Base-by-base conservation (phyloP, 2,113 vertebrate genomes). In the Caracal caracal region DNA sequence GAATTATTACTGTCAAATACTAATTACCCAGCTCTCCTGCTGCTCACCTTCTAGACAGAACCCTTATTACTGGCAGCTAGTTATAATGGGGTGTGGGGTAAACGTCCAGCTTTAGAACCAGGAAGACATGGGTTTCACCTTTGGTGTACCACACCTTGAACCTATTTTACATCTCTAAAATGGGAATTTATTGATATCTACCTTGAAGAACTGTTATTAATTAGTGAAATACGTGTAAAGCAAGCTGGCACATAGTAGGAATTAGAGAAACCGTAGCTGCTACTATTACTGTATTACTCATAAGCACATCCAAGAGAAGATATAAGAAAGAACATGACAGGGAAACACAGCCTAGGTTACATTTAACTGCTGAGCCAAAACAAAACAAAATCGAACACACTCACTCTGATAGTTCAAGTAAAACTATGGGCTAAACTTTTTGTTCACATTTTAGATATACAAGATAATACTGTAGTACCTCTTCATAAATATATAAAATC, bases 101-200 rank as follows among this genome's bases (percentile, higher is more conserved):
- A 20, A 59, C 20, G 19, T 82, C 24, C 90, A 30, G 10, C 17
- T 90, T 95, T 78, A 26, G 65, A 88, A 96, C 16, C 22, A 78
- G 40, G 30, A 96, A 90, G 30, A 93, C 61, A 86, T 24, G 53
- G 8, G 75, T 93, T 81, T 94, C 9, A 97, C 82, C 26, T 91
- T 20, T 19, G 61, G 37, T 66, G 47, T 11, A 83, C 22, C n/a
- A 79, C 6, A 61, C 61, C 37, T 49, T 83, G 73, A 95, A 84
- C 5, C 24, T 90, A 87, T n/a, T 79, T 96, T 95, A 90, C 56
- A 94, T 68, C 66, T 95, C 78, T 93, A 70, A 93, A 94, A 89
- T 88, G 59, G 30, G 37, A 95, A 22, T 30, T 75, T 75, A 71
- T 51, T 78, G 90, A 97, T 73, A 93, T 33, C 78, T 87, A 91